Percentiles rank a stretch among this genome's conserved stretches.
Conservation (phyloP, 2,888 invertebrate species). For the Drosophila lutescens region DNA sequence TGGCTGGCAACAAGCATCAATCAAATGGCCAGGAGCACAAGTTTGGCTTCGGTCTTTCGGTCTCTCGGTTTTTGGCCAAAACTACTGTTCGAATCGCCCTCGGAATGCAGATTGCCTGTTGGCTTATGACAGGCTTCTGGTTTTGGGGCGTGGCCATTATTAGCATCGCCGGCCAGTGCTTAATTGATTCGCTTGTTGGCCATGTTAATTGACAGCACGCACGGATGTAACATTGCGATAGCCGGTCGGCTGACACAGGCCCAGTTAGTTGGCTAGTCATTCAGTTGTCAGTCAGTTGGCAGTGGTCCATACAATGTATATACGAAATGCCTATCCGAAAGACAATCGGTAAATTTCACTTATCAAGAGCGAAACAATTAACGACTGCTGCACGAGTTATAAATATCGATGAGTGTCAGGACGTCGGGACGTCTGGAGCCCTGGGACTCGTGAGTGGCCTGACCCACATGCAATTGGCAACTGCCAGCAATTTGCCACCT, state of each 20-base stretch:
- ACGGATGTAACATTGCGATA: constrained; percentile 74
- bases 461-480: constrained; percentile 71
- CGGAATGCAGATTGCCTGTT: constrained; percentile 26
- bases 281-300: constrained; percentile 56
- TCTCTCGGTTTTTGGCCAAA: not conserved
- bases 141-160: constrained; percentile 61
- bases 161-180: constrained; percentile 66
- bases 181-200: constrained; percentile 70
- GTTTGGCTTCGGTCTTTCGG: constrained; percentile 7
- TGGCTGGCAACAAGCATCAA: constrained; percentile 70
- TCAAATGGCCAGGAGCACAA: constrained; percentile 71
- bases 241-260: constrained; percentile 44
- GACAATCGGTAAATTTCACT: constrained; percentile 59
- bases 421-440: constrained; percentile 63
- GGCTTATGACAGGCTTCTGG: constrained; percentile 46
- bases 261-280: constrained; percentile 41
- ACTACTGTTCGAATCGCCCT: constrained; percentile 26
- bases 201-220: constrained; percentile 63
- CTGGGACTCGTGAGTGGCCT: constrained; percentile 62
- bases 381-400: constrained; percentile 64
- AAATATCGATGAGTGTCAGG: constrained; percentile 59
- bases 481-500: constrained; percentile 78
- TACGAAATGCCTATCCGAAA: not conserved
- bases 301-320: not conserved
- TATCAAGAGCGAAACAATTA: constrained; percentile 68